Percentiles rank a stretch among this genome's conserved stretches.
These are phyloP conservation scores for Corythucha ciliata DNA, from an alignment of 2,888 invertebrate species.

Conservation along the genomic window DNA sequence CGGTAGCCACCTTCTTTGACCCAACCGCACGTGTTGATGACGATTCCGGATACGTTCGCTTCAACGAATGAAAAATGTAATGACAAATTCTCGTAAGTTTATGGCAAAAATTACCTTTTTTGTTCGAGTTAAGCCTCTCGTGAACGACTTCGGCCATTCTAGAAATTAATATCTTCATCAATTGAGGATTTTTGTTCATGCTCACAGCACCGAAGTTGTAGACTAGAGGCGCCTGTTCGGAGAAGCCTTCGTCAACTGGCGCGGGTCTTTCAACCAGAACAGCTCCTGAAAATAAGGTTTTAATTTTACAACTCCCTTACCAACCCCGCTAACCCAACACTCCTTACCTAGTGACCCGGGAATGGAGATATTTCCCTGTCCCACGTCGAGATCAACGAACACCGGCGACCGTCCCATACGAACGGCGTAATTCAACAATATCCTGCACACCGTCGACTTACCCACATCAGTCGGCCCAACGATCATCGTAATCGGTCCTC, in stretches of 20 bases:
- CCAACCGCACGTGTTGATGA: slow-evolving; percentile 98
- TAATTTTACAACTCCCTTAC: neutral
- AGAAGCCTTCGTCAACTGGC: slow-evolving; percentile 89
- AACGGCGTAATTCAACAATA: slow-evolving; percentile 91
- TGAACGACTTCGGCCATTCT: slow-evolving; percentile 77
- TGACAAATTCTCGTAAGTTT: neutral
- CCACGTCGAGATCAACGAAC: slow-evolving; percentile 90
- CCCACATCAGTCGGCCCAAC: slow-evolving; percentile 95
- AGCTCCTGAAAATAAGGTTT: slow-evolving; percentile 47
- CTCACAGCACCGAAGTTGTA: slow-evolving; percentile 86
- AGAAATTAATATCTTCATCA: slow-evolving; percentile 75
- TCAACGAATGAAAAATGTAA: slow-evolving; percentile 15
- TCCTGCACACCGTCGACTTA: slow-evolving; percentile 80
- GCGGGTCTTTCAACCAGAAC: slow-evolving; percentile 86
- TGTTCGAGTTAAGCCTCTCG: slow-evolving; percentile 74
- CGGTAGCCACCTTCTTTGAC: slow-evolving; percentile 86
- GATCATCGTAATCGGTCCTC: slow-evolving; percentile 80
- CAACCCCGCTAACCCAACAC: neutral
- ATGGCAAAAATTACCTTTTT: slow-evolving; percentile 55
- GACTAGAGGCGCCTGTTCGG: slow-evolving; percentile 82
- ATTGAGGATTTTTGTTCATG: slow-evolving; percentile 64
- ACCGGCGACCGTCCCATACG: slow-evolving; percentile 80
- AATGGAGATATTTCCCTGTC: slow-evolving; percentile 84
- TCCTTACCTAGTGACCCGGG: slow-evolving; percentile 74
- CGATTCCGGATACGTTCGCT: slow-evolving; percentile 78